Base-by-base conservation (phyloP, 2,888 invertebrate species). In the Criorhina ranunculi region DNA sequence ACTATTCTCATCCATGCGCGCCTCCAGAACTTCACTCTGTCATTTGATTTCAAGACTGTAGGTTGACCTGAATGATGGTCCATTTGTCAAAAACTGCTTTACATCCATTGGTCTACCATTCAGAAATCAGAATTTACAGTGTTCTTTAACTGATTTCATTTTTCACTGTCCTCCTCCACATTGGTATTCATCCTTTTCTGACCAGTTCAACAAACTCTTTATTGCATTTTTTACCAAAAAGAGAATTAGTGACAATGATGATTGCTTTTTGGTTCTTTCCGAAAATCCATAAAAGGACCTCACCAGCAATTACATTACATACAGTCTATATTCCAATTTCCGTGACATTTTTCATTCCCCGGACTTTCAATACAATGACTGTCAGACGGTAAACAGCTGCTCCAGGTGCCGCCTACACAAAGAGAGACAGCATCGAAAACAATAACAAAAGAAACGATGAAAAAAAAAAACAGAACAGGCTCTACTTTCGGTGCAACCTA, bases 211-310 rank as follows among this genome's bases (percentile, higher is more conserved):
- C 17, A 46, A 69, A 31, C 80, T 42, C 40, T 81, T 75, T 31
- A 75, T 69, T 55, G 29, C 37, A 57, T 81, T 81, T n/a, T 55
- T 51, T 35, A 37, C 75, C 80, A 81, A 81, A 75, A 33, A 11
- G 19, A 62, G 75, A 73, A 55, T 31, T n/a, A 60, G 53, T 67
- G 73, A 60, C 80, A 80, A 75, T 55, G 66, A 59, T 31, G 33
- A 67, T 51, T n/a, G 62, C 31, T 80, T 60, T 15, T 40, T 57
- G 11, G 3, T 40, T 59, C 64, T 60, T 66, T 35, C 29, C 42
- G 1, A 64, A 64, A 57, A 9, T 2, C 69, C 59, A 24, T 33
- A 81, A 53, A 76, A 51, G 53, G 76, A 64, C 19, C 15, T n/a
- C 29, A 42, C 19, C n/a, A 37, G 19, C 76, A 60, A 76, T 51